Evolutionary conservation across 2,797 vertebrate genomes (phyloP), one percentile per base, ranked within the genome.

Genomic region (Notolepis coatsorum): DNA sequence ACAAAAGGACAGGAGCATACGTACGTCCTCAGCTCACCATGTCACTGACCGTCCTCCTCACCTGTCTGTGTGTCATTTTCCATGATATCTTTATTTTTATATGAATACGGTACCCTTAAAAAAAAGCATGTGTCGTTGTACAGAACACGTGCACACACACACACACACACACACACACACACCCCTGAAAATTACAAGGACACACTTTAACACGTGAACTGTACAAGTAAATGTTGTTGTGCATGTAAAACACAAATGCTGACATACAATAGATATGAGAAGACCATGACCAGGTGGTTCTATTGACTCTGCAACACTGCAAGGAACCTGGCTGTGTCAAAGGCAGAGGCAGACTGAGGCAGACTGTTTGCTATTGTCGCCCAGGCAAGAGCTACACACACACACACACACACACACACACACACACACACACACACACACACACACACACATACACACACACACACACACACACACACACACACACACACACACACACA

Each of bases 81-180:
- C 84, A 90, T 88, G 31, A 84, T 88, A 86, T 85, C 68, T 91
- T 89, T 89, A 89, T 91, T 91, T 91, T 90, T 91, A 72, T 90
- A 90, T 81, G 71, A 86, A 76, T 81, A 82, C 73, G 81, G 60
- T 75, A 71, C 65, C 77, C 64, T 80, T 72, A 60, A 72, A 55
- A 75, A n/a, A 62, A 54, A 70, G 65, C 85, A 47, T 76, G 61
- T 71, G 61, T 61, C 79, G 71, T 61, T 80, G 71, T 75, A 69
- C 37, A 48, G 6, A 38, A 77, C 49, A n/a, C n/a, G n/a, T n/a
- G n/a, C n/a, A n/a, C n/a, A n/a, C n/a, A n/a, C n/a, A n/a, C n/a
- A n/a, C n/a, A n/a, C n/a, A n/a, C n/a, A n/a, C n/a, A n/a, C n/a
- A n/a, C n/a, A n/a, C n/a, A n/a, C n/a, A 75, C 71, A 80, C 68